Base-by-base conservation (phyloP, 1,140 invertebrate genomes). In the Megalopta genalis region DNA sequence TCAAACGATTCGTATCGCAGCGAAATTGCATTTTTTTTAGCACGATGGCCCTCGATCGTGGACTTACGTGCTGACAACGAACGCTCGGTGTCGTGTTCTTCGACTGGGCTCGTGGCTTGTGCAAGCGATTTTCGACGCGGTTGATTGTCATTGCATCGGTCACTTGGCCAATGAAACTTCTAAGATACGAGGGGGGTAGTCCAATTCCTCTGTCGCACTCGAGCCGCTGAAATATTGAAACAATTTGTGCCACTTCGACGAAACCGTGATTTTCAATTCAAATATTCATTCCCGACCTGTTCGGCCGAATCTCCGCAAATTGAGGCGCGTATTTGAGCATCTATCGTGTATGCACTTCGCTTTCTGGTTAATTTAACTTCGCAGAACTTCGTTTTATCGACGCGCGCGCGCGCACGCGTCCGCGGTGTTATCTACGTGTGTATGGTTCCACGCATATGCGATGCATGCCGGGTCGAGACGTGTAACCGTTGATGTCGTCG, bases 41-140 rank as follows among this genome's bases (percentile, higher is more conserved):
- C 62, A 42, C 54, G n/a, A 12, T 2, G 16, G 4, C 7, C 37
- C 32, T 59, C 63, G 46, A 25, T 42, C 23, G 60, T 49, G 12
- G n/a, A 62, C 46, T 25, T 25, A 80, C 57, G 14, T 74, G 77
- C 81, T 80, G 77, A 82, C 81, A 46, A 69, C 37, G 77, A 62
- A 64, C 57, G 27, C 25, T 39, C 23, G 39, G 64, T 77, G 69
- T 69, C 69, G 32, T 39, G 63, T 80, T 80, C 63, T 39, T 76
- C 54, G 57, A 12, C 7, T 46, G 6, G 42, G 21, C 54, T 25
- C 60, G 32, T 12, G 25, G 63, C 65, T 73, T 60, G 66, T 52
- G 23, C 69, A 54, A 63, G 64, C 77, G 65, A 72, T 73, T 82
- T 69, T 82, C 46, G 18, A 12, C 18, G 42, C 5, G 37, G 39